Evolutionary conservation across 2,113 vertebrate species (phyloP), one percentile per base, ranked within the genome.

Genomic region (Melanerpes aurifrons): DNA sequence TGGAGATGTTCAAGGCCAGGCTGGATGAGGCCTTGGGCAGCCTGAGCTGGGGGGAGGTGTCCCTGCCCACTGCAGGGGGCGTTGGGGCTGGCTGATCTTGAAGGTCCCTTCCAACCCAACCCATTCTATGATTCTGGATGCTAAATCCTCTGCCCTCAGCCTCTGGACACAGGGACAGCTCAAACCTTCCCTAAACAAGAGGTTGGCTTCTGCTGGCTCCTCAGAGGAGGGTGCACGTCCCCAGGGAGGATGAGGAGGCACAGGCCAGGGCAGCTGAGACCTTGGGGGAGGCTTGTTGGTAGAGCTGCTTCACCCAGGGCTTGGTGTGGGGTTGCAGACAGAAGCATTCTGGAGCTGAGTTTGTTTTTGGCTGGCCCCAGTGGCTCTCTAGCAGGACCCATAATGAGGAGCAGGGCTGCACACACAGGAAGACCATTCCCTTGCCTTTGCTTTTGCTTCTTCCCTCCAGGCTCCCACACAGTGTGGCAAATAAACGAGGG

Each of bases 401-500:
- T 78, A 78, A 82, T 21, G 62, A 94, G 72, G 76, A 87, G 26
- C 92, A 88, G 83, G 25, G n/a, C 45, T 61, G 47, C 66, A 16
- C 26, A 24, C 24, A 22, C 76, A 32, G 11, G 19, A 61, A 58
- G 50, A 61, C 32, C 6, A 0, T 37, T 86, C 68, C 76, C 43
- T 20, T 40, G 6, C 56, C 35, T 16, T 43, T 62, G 26, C 28
- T 24, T 66, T 28, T n/a, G 19, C 10, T 25, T 62, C 15, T 28
- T 57, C 26, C 15, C 29, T 22, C 10, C 75, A 67, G 76, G 83
- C 80, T 92, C 68, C 80, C 83, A 61, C n/a, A 35, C 4, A 1
- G n/a, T 16, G 5, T 50, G 28, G 72, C 76, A 70, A 75, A 95
- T 74, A 91, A 87, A 85, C 93, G 77, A 80, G 90, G 90, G 86